These are phyloP conservation scores for Bucco capensis DNA, from an alignment of 2,113 vertebrate genomes.

Conservation along the genomic window DNA sequence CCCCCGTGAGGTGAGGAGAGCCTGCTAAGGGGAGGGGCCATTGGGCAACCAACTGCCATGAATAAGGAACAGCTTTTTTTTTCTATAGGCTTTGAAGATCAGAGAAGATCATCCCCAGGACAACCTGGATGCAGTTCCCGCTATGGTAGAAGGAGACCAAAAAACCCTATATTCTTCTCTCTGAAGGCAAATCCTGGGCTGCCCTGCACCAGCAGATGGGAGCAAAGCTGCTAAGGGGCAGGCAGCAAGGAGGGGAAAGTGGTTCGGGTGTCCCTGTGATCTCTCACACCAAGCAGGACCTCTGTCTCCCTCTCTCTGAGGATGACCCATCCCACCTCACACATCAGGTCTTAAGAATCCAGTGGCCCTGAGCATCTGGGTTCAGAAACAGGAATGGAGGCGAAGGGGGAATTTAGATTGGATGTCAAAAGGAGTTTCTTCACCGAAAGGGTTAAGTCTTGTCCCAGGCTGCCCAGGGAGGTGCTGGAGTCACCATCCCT, in stretches of 20 bases:
- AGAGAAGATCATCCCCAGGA: not conserved
- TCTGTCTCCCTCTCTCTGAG: not conserved
- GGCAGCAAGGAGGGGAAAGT: not conserved
- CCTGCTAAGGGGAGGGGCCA: not conserved
- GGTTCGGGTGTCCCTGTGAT: not conserved
- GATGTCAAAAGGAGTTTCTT: too few relatives aligned
- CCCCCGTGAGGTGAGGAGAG: not conserved
- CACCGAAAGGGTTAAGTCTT: too few relatives aligned
- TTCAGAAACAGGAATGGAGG: not conserved
- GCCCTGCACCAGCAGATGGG: not conserved
- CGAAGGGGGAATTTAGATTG: too few relatives aligned
- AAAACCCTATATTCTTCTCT: not conserved
- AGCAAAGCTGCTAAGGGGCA: not conserved
- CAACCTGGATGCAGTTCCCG: not conserved
- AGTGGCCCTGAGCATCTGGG: accelerated
- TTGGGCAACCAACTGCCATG: not conserved
- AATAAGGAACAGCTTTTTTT: not conserved
- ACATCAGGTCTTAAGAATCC: not conserved
- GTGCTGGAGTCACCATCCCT: too few relatives aligned
- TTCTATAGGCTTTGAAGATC: not conserved
- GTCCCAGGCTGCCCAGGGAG: too few relatives aligned
- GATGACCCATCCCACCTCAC: not conserved
- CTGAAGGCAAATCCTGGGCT: not conserved
- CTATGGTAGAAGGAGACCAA: not conserved
- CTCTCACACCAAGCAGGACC: not conserved